These are phyloP conservation scores for Leucophora obtusa DNA, from an alignment of 2,888 invertebrate genomes.

Conservation along the genomic window DNA sequence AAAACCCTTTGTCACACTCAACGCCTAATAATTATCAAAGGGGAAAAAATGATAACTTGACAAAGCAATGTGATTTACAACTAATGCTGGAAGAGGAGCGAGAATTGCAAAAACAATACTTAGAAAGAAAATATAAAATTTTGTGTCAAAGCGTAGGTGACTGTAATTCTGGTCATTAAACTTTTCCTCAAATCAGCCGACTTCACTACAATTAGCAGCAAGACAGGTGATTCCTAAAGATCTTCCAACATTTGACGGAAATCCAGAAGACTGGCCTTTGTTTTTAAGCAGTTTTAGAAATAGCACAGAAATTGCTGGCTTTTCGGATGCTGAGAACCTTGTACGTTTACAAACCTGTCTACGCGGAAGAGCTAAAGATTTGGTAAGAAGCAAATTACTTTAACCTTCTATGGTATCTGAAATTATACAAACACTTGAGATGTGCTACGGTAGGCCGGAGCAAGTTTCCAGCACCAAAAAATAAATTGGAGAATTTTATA, in stretches of 20 bases:
- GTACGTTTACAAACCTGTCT: slow-evolving; percentile 27
- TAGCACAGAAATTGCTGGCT: slow-evolving; percentile 21
- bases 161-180: not conserved
- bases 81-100: slow-evolving; percentile 9
- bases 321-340: slow-evolving; percentile 32
- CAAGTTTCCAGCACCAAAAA: slow-evolving; percentile 25
- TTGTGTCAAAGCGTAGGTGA: not conserved
- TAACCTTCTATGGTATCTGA: slow-evolving; percentile 35
- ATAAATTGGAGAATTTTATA: slow-evolving; percentile 28
- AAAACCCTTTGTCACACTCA: not conserved
- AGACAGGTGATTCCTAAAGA: slow-evolving; percentile 7
- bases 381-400: slow-evolving; percentile 23
- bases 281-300: slow-evolving; percentile 20
- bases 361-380: slow-evolving; percentile 29
- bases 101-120: slow-evolving; percentile 1
- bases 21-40: no score
- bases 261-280: not conserved
- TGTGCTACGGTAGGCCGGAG: slow-evolving; percentile 41
- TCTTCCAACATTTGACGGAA: not conserved
- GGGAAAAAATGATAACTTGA: not conserved
- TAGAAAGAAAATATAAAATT: slow-evolving; percentile 11
- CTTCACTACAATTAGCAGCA: slow-evolving; percentile 4
- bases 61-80: no score
- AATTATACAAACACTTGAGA: slow-evolving; percentile 35
- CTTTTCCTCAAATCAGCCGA: not conserved